Evolutionary conservation across 2,113 vertebrate species (phyloP), one percentile per base, ranked within the genome.

Genomic region (Pitta sordida): DNA sequence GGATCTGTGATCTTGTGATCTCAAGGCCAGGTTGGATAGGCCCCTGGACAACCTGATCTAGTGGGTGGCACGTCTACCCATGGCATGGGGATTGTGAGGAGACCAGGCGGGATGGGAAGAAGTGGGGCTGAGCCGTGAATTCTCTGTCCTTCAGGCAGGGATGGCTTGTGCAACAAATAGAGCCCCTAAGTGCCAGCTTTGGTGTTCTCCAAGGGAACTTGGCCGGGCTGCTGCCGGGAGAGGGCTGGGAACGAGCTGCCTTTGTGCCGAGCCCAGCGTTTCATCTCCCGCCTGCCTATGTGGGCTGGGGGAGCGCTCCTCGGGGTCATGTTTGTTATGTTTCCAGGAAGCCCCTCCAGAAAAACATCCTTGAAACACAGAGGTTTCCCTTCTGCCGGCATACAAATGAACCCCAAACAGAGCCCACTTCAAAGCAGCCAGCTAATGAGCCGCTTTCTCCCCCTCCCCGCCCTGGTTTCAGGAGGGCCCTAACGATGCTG

Each of bases 261-360:
- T 92, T 95, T 94, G 87, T 95, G 76, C 73, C 3, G 49, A 0
- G 23, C 79, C 41, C 53, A 11, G 24, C 26, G 13, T 84, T 88
- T 88, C 95, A 80, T 85, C 88, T 75, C 58, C 84, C 37, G 23
- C 85, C 55, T 4, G 34, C 87, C 75, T 43, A 49, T 11, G 87
- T 60, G 93, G 68, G 85, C 90, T 15, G 68, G 55, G 70, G 91
- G 5, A 81, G 65, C 7, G 13, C 76, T 83, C 69, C 87, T 80
- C 24, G 43, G 91, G 93, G 94, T 93, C 96, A 95, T 88, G 92
- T 96, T 96, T 97, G 96, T 96, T 97, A 65, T 95, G 92, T 94
- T 97, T 96, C 96, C 92, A 95, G 86, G 94, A 95, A 90, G 89
- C 92, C 89, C 79, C 91, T 95, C 89, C 90, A 91, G 94, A 91